These are phyloP conservation scores for Rhabdornis inornatus DNA, from an alignment of 2,113 vertebrate genomes.

Conservation along the genomic window DNA sequence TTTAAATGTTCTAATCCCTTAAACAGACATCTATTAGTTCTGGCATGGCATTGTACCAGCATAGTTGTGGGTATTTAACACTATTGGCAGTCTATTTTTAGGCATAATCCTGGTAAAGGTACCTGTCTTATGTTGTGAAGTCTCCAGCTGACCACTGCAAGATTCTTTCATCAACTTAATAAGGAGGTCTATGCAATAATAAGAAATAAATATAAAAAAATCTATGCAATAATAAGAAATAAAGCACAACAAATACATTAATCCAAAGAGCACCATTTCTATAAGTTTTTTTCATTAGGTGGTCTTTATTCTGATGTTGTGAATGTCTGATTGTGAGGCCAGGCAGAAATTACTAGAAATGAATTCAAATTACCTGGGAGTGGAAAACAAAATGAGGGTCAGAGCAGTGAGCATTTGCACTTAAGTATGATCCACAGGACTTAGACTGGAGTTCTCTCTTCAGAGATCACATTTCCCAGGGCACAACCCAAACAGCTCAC, in stretches of 20 bases:
- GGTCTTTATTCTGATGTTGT: not conserved
- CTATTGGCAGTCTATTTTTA: not conserved
- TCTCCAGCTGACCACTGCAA: not conserved
- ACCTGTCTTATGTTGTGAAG: not conserved
- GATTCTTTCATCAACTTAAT: not conserved
- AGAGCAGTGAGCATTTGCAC: not conserved
- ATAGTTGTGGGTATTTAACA: not conserved
- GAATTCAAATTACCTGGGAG: not conserved
- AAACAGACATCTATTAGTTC: not conserved
- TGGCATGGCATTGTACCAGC: not conserved
- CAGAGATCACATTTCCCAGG: not conserved
- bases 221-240: not conserved
- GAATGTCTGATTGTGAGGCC: not conserved
- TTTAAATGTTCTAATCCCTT: not conserved
- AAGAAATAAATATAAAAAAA: not conserved
- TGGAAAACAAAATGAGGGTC: not conserved
- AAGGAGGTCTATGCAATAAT: not conserved
- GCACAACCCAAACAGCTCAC: not conserved
- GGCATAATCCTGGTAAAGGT: not conserved
- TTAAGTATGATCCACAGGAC: not conserved
- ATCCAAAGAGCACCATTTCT: not conserved
- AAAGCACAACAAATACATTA: not conserved
- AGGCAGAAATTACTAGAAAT: not conserved
- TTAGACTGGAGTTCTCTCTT: not conserved
- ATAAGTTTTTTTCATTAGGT: not conserved